Evolutionary conservation across 2,797 vertebrate genomes (phyloP).

Genomic region (Octomys mimax): DNA sequence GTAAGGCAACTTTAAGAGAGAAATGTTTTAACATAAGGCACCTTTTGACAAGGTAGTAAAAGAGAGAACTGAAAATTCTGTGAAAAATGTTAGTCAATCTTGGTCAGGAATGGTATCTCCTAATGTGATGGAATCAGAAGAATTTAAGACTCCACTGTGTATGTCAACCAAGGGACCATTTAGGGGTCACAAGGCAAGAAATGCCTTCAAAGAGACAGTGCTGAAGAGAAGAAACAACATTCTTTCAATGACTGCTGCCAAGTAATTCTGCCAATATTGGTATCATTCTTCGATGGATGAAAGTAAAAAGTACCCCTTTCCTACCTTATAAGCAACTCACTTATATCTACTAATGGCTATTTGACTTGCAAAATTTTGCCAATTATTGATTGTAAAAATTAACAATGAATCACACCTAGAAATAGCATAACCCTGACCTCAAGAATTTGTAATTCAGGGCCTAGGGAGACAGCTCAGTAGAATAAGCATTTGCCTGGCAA

Average conservation of each 20-base stretch:
- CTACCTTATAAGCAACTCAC: background rate
- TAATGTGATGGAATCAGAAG: background rate
- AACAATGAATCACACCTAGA: slow-evolving; percentile 42
- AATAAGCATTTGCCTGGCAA: too few relatives aligned
- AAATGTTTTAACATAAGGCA: slow-evolving; percentile 39
- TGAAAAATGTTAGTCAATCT: slow-evolving; percentile 38
- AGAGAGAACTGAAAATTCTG: background rate
- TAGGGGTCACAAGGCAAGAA: background rate
- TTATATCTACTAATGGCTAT: slow-evolving; percentile 7
- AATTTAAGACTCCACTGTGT: background rate
- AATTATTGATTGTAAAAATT: background rate
- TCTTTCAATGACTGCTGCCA: background rate
- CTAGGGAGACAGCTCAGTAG: background rate
- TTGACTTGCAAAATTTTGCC: slow-evolving; percentile 33
- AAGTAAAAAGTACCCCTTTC: background rate
- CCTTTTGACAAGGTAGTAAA: background rate
- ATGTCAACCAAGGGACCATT: background rate
- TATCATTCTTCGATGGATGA: background rate
- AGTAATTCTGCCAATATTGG: background rate
- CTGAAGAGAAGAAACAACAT: background rate
- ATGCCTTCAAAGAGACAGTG: background rate
- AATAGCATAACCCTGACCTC: background rate
- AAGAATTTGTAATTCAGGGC: slow-evolving; percentile 7
- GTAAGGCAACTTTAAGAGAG: background rate
- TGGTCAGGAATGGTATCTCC: background rate